Base-by-base conservation (phyloP, 2,113 vertebrate species). In the Gulo gulo region DNA sequence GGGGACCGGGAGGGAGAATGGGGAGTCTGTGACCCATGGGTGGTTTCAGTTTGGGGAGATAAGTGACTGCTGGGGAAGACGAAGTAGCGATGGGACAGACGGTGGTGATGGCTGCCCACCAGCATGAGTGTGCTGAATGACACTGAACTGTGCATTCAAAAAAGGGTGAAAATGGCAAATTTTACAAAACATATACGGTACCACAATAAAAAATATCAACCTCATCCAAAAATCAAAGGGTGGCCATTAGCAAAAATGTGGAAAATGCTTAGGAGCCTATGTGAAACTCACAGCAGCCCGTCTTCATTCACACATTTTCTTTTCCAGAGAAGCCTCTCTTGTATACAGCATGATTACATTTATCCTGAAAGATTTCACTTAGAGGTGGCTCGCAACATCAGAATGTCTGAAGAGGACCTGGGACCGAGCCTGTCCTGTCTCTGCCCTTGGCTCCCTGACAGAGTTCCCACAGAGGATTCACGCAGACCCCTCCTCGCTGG, bases 401-500 rank as follows among this genome's bases (percentile, higher is more conserved):
- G 5, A 63, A n/a, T 3, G 63, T 6, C 15, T 45, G 21, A 45
- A 42, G 50, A 65, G 13, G 21, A 61, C 6, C 5, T 2, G 20
- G 7, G 34, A 34, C n/a, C 11, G 14, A 23, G 4, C 23, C 57
- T 20, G 67, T 36, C n/a, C 20, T 23, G 61, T 63, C 61, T 63
- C 61, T 63, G 69, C 20, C n/a, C n/a, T 20, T 20, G 50, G 50
- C 15, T 71, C 69, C 34, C 8, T 6, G 9, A 5, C 10, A 3
- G 29, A 12, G 8, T 10, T 9, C 36, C n/a, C 55, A 3, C 0
- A 1, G 9, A 80, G 86, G 67, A 63, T 12, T n/a, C 1, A 0
- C 0, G 1, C 26, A 26, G 45, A 36, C 31, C 69, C 20, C 18
- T 50, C 26, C 21, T 0, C 16, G 47, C 45, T 21, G 20, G 11